Evolutionary conservation across 2,797 vertebrate genomes (phyloP).

Genomic region (Melanotaenia trifasciata): DNA sequence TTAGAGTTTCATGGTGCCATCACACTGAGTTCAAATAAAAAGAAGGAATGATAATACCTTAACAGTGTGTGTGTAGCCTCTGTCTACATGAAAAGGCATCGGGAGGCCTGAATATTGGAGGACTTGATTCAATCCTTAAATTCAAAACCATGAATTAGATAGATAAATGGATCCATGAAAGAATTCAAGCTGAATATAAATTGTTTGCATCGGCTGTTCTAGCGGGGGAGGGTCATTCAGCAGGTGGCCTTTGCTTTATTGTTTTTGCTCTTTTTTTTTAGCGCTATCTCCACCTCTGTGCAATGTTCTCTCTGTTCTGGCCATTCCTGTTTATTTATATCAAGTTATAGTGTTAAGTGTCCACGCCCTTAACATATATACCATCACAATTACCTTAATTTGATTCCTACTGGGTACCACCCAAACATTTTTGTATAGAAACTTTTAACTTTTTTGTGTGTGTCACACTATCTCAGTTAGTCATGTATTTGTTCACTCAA

Average conservation of each 20-base stretch:
- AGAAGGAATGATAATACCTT: conserved; percentile 38
- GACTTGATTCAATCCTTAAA: conserved; percentile 10
- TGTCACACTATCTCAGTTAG: background rate
- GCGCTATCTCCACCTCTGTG: conserved; percentile 9
- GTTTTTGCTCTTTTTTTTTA: conserved; percentile 2
- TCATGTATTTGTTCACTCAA: conserved; percentile 8
- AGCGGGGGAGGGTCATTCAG: conserved; percentile 12
- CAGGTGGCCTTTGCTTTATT: conserved; percentile 6
- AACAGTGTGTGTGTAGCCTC: conserved; percentile 32
- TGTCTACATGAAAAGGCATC: conserved; percentile 18
- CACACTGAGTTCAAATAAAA: conserved; percentile 28
- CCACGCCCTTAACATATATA: too few species aligned
- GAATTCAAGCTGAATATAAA: conserved; percentile 3
- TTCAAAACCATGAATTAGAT: background rate
- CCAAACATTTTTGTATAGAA: background rate
- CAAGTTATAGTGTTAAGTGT: conserved; percentile 2
- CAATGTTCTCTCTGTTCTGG: conserved; percentile 9
- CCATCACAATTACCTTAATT: background rate
- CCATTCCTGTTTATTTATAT: conserved; percentile 10
- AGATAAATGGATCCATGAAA: conserved; percentile 8
- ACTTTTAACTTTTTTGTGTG: background rate
- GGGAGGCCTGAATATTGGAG: conserved; percentile 16
- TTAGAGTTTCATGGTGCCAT: conserved; percentile 19
- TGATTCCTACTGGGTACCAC: background rate
- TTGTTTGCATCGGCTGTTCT: conserved; percentile 13